A percentile compares a stretch with the other conserved stretches of the same genome.
Evolutionary conservation across 1,140 invertebrate species (phyloP).

Genomic region (Drosophila repleta): DNA sequence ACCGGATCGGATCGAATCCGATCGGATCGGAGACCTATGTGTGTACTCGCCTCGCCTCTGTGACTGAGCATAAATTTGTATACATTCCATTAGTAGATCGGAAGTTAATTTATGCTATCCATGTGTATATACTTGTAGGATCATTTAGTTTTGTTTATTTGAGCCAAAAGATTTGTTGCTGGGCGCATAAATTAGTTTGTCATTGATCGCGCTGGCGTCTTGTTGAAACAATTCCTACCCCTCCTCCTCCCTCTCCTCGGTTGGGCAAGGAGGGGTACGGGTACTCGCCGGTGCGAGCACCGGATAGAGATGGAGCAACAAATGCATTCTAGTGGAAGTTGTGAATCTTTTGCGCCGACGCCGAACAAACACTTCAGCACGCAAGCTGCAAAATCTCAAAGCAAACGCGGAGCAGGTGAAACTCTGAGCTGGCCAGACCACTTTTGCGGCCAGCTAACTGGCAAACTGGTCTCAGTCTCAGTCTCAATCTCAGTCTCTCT

Average conservation of each 20-base stretch:
- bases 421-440: constrained; percentile 74
- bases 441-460: constrained; percentile 56
- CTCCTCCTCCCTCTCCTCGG: neutral
- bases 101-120: constrained; percentile 75
- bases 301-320: constrained; percentile 46
- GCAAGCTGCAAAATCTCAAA: constrained; percentile 66
- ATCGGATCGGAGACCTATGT: neutral
- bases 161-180: constrained; percentile 73
- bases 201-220: constrained; percentile 53
- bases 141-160: constrained; percentile 75
- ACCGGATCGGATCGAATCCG: neutral
- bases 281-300: constrained; percentile 17
- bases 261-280: neutral
- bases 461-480: constrained; percentile 59
- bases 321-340: constrained; percentile 30
- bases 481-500: constrained; percentile 52
- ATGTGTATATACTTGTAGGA: constrained; percentile 28
- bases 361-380: constrained; percentile 68
- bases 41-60: constrained; percentile 40
- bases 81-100: constrained; percentile 54
- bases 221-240: constrained; percentile 30
- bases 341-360: constrained; percentile 37
- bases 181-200: constrained; percentile 76
- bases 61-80: constrained; percentile 65
- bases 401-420: constrained; percentile 74